Percentiles rank a stretch among this genome's conserved stretches.
These are phyloP conservation scores for Drosophila melanosoma DNA, from an alignment of 2,888 invertebrate species.

Conservation along the genomic window DNA sequence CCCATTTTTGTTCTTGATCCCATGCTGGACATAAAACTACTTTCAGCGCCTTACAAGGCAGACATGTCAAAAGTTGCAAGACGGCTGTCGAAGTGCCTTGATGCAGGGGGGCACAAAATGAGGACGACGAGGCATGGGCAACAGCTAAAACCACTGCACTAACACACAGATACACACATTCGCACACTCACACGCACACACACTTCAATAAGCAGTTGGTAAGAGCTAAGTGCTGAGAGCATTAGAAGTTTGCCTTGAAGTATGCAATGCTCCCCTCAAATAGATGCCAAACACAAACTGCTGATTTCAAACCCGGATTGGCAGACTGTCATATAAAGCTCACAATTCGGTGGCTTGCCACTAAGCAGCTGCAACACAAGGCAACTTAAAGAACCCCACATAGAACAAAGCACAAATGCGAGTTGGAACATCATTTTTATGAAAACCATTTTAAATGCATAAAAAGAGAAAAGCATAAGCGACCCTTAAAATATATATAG, in stretches of 20 bases:
- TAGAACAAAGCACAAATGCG: not conserved
- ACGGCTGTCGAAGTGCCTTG: slow-evolving; percentile 65
- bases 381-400: not conserved
- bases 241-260: slow-evolving; percentile 73
- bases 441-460: not conserved
- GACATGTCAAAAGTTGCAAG: slow-evolving; percentile 82
- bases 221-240: slow-evolving; percentile 74
- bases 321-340: not conserved
- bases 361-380: slow-evolving; percentile 1
- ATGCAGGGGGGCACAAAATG: slow-evolving; percentile 21
- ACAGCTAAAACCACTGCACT: slow-evolving; percentile 45
- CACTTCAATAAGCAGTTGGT: slow-evolving; percentile 48
- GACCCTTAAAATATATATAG: not conserved
- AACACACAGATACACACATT: slow-evolving; percentile 5
- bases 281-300: slow-evolving; percentile 32
- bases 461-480: not conserved
- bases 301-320: slow-evolving; percentile 21
- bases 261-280: slow-evolving; percentile 34
- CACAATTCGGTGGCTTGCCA: not conserved
- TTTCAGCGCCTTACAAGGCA: slow-evolving; percentile 77
- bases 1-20: not conserved
- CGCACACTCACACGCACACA: slow-evolving; percentile 8
- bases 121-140: slow-evolving; percentile 13
- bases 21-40: slow-evolving; percentile 80
- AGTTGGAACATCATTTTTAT: not conserved